phyloP scores from a whole-genome alignment of 2,888 invertebrate species.

The Agriopis marginaria region DNA sequence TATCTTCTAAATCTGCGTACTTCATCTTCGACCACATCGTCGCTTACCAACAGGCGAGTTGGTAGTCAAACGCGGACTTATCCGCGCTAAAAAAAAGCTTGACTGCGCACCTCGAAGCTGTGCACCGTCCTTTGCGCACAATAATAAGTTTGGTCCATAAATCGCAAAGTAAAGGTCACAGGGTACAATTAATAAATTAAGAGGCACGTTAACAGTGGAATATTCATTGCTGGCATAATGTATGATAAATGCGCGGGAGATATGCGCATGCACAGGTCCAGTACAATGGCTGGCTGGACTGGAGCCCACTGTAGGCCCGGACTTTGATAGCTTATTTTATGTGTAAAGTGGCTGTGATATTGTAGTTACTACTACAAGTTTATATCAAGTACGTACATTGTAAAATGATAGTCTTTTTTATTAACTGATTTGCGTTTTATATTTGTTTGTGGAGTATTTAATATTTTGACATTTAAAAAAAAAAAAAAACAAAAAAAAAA shows the following conservation, averaged over 20 bases:
- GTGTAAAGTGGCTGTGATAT: neutral
- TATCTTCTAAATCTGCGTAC: no score
- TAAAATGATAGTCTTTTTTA: no score
- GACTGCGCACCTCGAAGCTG: neutral
- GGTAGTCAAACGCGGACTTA: no score
- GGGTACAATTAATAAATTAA: slow-evolving; percentile 80
- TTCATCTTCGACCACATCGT: no score
- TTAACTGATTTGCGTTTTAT: no score
- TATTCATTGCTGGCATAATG: slow-evolving; percentile 76
- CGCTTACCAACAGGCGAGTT: no score
- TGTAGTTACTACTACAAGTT: neutral
- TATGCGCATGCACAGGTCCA: slow-evolving; percentile 73
- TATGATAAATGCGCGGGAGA: slow-evolving; percentile 77
- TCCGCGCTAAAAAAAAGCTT: no score
- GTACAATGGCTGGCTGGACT: slow-evolving; percentile 54
- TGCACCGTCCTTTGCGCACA: slow-evolving; percentile 41
- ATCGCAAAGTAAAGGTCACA: slow-evolving; percentile 65
- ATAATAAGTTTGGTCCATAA: slow-evolving; percentile 67
- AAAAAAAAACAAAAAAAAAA: no score
- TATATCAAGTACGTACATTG: no score
- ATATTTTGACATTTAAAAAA: no score
- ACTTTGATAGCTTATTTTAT: slow-evolving; percentile 10
- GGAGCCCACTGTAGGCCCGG: slow-evolving; percentile 18
- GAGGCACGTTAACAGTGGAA: slow-evolving; percentile 72
- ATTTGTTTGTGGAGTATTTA: no score